Evolutionary conservation across 2,113 vertebrate species (phyloP).

Genomic region (Physeter macrocephalus): DNA sequence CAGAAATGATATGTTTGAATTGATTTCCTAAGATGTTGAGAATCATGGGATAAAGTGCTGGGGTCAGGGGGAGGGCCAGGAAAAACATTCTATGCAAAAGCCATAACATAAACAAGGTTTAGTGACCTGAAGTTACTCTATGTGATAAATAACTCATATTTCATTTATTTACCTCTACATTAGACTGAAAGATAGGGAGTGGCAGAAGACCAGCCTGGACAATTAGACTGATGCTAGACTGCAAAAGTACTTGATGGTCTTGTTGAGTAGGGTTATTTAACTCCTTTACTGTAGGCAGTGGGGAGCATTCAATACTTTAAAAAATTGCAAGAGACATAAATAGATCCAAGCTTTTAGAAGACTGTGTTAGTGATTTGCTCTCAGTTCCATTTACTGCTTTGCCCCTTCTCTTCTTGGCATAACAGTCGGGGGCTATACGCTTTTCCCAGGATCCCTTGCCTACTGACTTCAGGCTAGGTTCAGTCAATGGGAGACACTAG

Average conservation of each 20-base stretch:
- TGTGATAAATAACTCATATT: background rate
- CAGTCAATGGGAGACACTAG: background rate
- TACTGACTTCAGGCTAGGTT: background rate
- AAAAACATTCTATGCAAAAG: background rate
- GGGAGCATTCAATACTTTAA: background rate
- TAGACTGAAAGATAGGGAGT: background rate
- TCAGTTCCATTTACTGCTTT: background rate
- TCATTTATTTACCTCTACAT: background rate
- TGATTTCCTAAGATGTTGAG: background rate
- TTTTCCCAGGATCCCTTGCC: background rate
- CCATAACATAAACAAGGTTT: background rate
- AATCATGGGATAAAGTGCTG: background rate
- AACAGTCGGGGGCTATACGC: rapidly evolving
- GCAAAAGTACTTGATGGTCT: background rate
- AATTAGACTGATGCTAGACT: background rate
- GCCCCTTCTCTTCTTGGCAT: rapidly evolving
- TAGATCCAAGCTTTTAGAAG: background rate
- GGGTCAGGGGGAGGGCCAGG: rapidly evolving
- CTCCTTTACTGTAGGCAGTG: background rate
- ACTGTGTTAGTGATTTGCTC: background rate
- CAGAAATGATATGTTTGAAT: background rate
- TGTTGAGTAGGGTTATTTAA: background rate
- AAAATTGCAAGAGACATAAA: background rate
- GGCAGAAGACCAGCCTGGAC: background rate
- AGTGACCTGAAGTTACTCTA: background rate